phyloP scores from a whole-genome alignment of 2,797 vertebrate species.

The Sphenodon punctatus region DNA sequence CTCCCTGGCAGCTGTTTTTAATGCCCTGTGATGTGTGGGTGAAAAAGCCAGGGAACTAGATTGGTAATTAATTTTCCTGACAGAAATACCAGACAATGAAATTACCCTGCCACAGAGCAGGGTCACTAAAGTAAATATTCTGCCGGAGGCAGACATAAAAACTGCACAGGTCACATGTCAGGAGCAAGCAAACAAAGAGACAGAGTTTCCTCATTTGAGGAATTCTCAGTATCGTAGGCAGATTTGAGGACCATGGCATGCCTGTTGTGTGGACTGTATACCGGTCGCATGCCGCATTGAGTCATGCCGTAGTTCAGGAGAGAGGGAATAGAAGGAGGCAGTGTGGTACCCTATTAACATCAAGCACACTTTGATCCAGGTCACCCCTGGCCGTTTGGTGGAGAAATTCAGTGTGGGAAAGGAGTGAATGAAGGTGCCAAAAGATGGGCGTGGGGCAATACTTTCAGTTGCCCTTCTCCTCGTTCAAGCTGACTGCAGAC shows the following conservation, averaged over 20 bases:
- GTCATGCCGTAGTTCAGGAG: background rate
- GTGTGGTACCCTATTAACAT: rapidly evolving
- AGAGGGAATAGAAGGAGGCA: background rate
- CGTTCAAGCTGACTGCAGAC: background rate
- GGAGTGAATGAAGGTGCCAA: background rate
- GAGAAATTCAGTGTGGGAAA: background rate
- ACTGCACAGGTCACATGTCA: background rate
- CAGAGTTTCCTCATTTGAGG: conserved; percentile 2
- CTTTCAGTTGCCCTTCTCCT: background rate
- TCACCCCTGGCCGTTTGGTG: background rate
- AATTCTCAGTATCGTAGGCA: rapidly evolving
- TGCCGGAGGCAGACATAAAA: conserved; percentile 37
- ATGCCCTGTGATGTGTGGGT: conserved; percentile 60
- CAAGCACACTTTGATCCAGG: background rate
- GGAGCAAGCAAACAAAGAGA: conserved; percentile 20
- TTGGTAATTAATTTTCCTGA: conserved; percentile 72
- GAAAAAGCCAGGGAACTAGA: conserved; percentile 50
- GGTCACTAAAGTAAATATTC: conserved; percentile 66
- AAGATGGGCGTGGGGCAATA: background rate
- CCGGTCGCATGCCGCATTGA: background rate
- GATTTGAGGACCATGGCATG: rapidly evolving
- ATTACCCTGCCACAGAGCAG: conserved; percentile 63
- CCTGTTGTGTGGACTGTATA: background rate
- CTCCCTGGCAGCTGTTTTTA: conserved; percentile 61
- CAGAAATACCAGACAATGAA: conserved; percentile 71